These are phyloP conservation scores for Athripsodes cinereus DNA, from an alignment of 2,888 invertebrate species.

Conservation along the genomic window DNA sequence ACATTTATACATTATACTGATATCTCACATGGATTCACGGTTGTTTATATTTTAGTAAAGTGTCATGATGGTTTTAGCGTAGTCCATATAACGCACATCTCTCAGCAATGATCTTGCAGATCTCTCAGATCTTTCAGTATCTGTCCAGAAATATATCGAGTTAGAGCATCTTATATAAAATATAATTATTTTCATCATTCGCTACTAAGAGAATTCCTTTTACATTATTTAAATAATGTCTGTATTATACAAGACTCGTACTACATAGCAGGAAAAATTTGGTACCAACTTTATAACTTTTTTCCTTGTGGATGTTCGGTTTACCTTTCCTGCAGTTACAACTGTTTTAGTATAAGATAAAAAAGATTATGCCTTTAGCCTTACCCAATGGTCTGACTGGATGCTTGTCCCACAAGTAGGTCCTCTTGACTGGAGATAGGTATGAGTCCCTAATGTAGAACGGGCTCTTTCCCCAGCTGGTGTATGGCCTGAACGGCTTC, in stretches of 20 bases:
- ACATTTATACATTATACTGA: not conserved
- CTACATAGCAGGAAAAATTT: too few species aligned
- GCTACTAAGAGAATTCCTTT: too few species aligned
- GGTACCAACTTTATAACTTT: too few species aligned
- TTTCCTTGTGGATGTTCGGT: too few species aligned
- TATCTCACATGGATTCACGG: not conserved
- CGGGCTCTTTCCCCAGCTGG: constrained; percentile 64
- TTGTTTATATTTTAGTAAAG: constrained; percentile 1
- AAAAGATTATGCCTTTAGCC: too few species aligned
- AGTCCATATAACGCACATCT: not conserved
- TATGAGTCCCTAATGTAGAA: constrained; percentile 81
- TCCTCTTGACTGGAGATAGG: constrained; percentile 86
- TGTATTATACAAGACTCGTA: too few species aligned
- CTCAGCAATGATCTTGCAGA: not conserved
- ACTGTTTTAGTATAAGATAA: too few species aligned
- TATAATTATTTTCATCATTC: too few species aligned
- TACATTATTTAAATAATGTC: too few species aligned
- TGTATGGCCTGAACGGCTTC: constrained; percentile 63
- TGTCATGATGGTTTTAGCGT: not conserved
- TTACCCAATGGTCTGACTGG: constrained; percentile 87
- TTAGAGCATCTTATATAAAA: too few species aligned
- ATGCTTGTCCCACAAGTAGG: constrained; percentile 87
- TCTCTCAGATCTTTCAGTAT: too few species aligned
- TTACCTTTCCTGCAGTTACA: too few species aligned
- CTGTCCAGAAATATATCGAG: not conserved